Evolutionary conservation across 2,888 invertebrate species (phyloP).

Genomic region (Eupithecia subumbrata): DNA sequence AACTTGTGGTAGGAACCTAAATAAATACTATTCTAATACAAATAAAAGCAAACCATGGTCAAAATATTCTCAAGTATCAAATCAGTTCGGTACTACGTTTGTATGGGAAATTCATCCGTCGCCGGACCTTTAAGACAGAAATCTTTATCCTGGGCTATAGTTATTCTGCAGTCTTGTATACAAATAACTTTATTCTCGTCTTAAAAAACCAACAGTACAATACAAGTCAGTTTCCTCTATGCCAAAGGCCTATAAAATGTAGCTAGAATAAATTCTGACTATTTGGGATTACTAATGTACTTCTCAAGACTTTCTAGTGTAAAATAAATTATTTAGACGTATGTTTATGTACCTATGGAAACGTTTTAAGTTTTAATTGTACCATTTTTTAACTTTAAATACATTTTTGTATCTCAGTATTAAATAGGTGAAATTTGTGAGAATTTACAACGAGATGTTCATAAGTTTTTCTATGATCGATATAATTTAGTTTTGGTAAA

Average conservation of each 20-base stretch:
- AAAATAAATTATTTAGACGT: constrained; percentile 59
- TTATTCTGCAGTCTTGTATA: background rate
- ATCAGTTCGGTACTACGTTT: no score
- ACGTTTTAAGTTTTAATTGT: constrained; percentile 61
- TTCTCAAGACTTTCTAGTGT: constrained; percentile 53
- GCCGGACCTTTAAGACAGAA: background rate
- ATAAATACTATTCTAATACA: no score
- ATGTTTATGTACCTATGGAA: constrained; percentile 55
- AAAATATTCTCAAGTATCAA: no score
- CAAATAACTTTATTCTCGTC: background rate
- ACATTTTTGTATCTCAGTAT: constrained; percentile 75
- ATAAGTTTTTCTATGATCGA: constrained; percentile 64
- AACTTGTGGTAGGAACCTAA: no score
- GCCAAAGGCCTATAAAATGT: constrained; percentile 9
- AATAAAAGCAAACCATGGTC: no score
- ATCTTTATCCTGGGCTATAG: background rate
- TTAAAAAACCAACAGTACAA: background rate
- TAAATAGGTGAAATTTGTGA: constrained; percentile 74
- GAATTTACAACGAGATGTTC: constrained; percentile 78
- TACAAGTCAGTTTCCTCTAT: constrained; percentile 1
- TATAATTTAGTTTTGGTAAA: constrained; percentile 50
- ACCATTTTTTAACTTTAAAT: constrained; percentile 66
- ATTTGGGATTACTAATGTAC: constrained; percentile 35
- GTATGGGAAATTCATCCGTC: no score
- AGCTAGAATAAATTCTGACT: constrained; percentile 22